Evolutionary conservation across 2,888 invertebrate species (phyloP).

Genomic region (Philonicus albiceps): DNA sequence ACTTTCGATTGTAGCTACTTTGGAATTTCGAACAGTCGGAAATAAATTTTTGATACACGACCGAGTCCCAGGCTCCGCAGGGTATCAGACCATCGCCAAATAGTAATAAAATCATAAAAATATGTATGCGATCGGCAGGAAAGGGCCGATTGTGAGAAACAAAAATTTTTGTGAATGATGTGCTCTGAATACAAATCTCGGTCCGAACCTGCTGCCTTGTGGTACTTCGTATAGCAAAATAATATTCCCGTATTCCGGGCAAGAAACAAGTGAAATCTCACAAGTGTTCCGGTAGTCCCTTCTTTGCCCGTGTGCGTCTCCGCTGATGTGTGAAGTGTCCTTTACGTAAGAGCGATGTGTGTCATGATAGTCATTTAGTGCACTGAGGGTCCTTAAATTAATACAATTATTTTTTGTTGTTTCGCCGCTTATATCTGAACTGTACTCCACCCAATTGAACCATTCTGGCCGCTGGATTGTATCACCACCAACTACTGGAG

Average conservation of each 20-base stretch:
- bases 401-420: conserved; percentile 3
- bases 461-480: background rate
- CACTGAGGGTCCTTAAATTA: conserved; percentile 9
- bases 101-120: background rate
- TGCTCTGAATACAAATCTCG: conserved; percentile 26
- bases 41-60: background rate
- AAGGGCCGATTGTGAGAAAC: background rate
- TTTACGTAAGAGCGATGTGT: conserved; percentile 11
- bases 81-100: background rate
- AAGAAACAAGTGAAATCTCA: background rate
- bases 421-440: background rate
- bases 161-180: conserved; percentile 6
- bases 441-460: background rate
- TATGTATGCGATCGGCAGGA: background rate
- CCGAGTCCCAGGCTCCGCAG: background rate
- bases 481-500: background rate
- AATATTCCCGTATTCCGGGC: background rate
- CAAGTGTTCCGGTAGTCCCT: background rate
- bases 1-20: background rate
- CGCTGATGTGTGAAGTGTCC: background rate
- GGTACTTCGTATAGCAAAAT: background rate
- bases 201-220: conserved; percentile 5
- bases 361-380: conserved; percentile 15
- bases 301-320: background rate
- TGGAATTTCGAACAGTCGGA: background rate